phyloP scores from a whole-genome alignment of 2,888 invertebrate species.

The Troides helena region DNA sequence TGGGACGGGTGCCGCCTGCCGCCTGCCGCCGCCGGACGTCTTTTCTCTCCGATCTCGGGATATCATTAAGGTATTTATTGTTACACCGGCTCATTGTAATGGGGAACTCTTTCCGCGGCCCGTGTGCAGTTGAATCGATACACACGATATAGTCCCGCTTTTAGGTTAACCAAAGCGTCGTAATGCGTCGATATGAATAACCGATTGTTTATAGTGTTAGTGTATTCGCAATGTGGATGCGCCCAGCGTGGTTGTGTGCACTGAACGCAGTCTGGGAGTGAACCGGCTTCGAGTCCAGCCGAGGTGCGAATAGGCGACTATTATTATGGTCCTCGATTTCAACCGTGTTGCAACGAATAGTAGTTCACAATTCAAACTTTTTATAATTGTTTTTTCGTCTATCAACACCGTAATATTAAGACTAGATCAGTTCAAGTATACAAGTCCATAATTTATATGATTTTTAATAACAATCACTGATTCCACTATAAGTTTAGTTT shows the following conservation, averaged over 20 bases:
- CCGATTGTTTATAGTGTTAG: slow-evolving; percentile 63
- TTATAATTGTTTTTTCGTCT: slow-evolving; percentile 9
- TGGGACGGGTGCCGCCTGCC: slow-evolving; percentile 69
- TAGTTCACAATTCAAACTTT: slow-evolving; percentile 9
- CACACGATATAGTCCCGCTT: slow-evolving; percentile 57
- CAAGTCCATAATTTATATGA: background rate
- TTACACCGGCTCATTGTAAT: slow-evolving; percentile 79
- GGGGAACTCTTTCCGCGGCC: slow-evolving; percentile 74
- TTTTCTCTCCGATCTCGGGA: slow-evolving; percentile 76
- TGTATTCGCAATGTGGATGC: slow-evolving; percentile 75
- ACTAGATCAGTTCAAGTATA: slow-evolving; percentile 18
- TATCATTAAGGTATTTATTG: slow-evolving; percentile 81
- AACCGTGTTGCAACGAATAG: slow-evolving; percentile 49
- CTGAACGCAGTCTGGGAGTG: slow-evolving; percentile 55
- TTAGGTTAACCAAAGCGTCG: slow-evolving; percentile 48
- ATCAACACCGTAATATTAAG: slow-evolving; percentile 23
- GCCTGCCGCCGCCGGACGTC: slow-evolving; percentile 71
- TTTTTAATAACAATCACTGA: background rate
- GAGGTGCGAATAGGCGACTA: slow-evolving; percentile 62
- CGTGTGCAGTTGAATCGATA: slow-evolving; percentile 75
- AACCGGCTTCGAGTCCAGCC: slow-evolving; percentile 48
- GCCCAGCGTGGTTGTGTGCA: slow-evolving; percentile 57
- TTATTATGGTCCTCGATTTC: slow-evolving; percentile 65
- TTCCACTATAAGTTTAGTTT: too few species aligned
- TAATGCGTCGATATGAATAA: slow-evolving; percentile 60